Evolutionary conservation across 2,113 vertebrate species (phyloP).

Genomic region (Alces alces): DNA sequence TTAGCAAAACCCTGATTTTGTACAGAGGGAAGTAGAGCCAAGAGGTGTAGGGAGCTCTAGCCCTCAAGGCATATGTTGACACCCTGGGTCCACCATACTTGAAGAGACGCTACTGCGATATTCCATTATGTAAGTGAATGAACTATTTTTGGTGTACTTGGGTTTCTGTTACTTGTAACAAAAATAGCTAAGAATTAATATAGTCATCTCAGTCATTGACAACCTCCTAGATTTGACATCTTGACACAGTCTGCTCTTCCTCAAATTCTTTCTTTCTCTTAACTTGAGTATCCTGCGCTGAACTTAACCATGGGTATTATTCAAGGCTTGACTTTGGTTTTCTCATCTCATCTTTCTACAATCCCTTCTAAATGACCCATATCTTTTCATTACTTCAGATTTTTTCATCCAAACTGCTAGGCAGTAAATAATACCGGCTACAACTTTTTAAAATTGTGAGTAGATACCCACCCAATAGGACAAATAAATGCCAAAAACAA

Average conservation of each 20-base stretch:
- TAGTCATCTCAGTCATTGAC: not conserved
- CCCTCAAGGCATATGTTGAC: not conserved
- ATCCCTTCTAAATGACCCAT: not conserved
- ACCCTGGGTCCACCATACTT: not conserved
- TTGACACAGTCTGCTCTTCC: not conserved
- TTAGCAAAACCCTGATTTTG: not conserved
- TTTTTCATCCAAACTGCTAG: not conserved
- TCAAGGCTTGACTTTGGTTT: not conserved
- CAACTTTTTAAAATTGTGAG: not conserved
- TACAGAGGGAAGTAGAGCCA: not conserved
- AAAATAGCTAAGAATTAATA: not conserved
- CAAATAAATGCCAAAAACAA: not conserved
- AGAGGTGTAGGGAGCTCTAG: not conserved
- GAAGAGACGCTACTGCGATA: not conserved
- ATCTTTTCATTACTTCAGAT: not conserved
- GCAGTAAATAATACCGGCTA: not conserved
- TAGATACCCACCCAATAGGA: not conserved
- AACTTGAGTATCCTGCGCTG: not conserved
- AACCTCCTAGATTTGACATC: not conserved
- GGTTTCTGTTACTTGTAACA: not conserved
- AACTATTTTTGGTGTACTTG: not conserved
- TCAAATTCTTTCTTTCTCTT: not conserved
- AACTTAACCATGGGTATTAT: not conserved
- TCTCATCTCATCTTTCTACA: not conserved
- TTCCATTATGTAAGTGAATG: not conserved